phyloP scores from a whole-genome alignment of 2,113 vertebrate genomes.

The Coracopsis vasa region DNA sequence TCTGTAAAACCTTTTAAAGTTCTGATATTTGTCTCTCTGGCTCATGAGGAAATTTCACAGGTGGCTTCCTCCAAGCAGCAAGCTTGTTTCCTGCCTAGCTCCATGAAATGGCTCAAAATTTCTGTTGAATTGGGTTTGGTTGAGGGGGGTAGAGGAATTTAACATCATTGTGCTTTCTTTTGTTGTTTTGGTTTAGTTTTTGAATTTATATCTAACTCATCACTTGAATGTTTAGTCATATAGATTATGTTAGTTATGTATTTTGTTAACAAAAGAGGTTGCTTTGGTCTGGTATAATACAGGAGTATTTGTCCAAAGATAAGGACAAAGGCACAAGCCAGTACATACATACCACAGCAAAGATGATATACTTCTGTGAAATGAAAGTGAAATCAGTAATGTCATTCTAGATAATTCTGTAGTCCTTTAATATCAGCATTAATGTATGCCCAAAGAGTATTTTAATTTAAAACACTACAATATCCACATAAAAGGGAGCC shows the following conservation, averaged over 20 bases:
- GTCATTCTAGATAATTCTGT: neutral
- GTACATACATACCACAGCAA: neutral
- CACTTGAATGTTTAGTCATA: neutral
- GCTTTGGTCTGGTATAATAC: neutral
- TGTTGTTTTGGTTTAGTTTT: neutral
- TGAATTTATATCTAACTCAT: neutral
- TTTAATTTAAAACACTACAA: neutral
- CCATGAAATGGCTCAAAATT: neutral
- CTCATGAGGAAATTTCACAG: neutral
- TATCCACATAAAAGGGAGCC: neutral
- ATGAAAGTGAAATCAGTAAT: neutral
- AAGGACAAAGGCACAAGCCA: neutral
- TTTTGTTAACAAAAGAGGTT: neutral
- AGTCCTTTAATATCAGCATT: neutral
- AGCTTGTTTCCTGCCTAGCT: neutral
- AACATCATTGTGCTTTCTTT: neutral
- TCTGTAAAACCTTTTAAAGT: neutral
- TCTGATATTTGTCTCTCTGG: neutral
- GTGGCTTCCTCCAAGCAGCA: neutral
- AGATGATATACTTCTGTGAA: neutral
- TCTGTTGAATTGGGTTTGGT: neutral
- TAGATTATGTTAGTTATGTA: neutral
- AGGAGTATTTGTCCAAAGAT: neutral
- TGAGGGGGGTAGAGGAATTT: neutral
- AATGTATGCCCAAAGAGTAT: neutral